Conservation (phyloP, 1,140 invertebrate species). For the Holcopasites calliopsidis region DNA sequence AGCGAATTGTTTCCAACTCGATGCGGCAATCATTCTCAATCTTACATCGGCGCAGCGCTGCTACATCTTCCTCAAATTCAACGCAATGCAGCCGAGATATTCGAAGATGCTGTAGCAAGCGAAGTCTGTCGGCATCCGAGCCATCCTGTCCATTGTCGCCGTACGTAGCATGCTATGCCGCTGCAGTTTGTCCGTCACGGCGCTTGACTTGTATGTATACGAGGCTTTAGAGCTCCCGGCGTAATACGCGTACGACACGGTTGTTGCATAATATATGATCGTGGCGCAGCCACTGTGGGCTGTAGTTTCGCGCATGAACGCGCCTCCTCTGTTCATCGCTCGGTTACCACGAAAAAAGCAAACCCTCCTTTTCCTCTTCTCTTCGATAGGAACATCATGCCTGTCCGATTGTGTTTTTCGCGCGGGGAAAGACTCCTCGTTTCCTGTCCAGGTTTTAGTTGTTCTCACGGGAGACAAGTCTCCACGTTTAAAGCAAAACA, state of each 20-base stretch:
- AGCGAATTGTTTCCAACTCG: too few relatives aligned
- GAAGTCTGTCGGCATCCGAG: neutral
- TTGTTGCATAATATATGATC: conserved; percentile 26
- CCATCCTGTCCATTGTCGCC: neutral
- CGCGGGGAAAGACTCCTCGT: neutral
- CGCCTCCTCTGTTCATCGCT: neutral
- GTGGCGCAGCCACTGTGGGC: neutral
- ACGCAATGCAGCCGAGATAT: too few relatives aligned
- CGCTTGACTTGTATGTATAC: neutral
- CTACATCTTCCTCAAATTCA: too few relatives aligned
- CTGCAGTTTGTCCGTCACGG: conserved; percentile 13
- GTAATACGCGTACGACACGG: conserved; percentile 2
- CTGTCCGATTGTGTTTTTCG: neutral
- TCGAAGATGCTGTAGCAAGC: neutral
- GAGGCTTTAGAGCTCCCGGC: conserved; percentile 1
- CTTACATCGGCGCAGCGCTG: too few relatives aligned
- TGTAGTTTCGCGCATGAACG: conserved; percentile 18
- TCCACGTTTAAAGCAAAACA: too few relatives aligned
- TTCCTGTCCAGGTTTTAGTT: neutral
- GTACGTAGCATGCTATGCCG: conserved; percentile 1
- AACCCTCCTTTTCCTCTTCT: too few relatives aligned
- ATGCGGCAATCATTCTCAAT: too few relatives aligned
- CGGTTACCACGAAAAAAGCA: neutral
- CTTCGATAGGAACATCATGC: neutral
- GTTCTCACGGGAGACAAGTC: neutral